These are phyloP conservation scores for Lysiphlebus fabarum DNA, from an alignment of 1,140 invertebrate species.

Conservation along the genomic window DNA sequence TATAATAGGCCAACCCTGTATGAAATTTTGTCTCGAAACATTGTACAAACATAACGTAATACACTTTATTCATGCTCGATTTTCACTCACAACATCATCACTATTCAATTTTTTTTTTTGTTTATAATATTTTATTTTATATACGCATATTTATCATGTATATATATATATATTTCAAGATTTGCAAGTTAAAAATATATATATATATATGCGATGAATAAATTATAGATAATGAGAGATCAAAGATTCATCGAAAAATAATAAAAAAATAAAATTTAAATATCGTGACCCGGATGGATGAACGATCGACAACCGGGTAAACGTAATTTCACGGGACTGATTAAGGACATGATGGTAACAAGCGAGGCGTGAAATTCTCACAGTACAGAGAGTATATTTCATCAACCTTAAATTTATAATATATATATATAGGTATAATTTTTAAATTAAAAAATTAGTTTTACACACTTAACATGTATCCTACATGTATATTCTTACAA, in stretches of 20 bases:
- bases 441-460: too few species aligned
- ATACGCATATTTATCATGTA: too few species aligned
- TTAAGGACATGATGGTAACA: slow-evolving; percentile 28
- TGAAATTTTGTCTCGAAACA: slow-evolving; percentile 2
- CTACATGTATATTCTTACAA: too few species aligned
- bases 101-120: too few species aligned
- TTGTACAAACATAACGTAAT: slow-evolving; percentile 8
- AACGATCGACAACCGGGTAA: slow-evolving; percentile 28
- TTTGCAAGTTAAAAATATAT: too few species aligned
- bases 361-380: slow-evolving; percentile 29
- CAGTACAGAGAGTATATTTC: too few species aligned
- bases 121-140: too few species aligned
- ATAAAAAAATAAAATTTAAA: background rate
- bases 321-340: slow-evolving; percentile 30
- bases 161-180: too few species aligned
- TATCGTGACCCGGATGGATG: slow-evolving; percentile 6
- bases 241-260: background rate
- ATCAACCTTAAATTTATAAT: too few species aligned
- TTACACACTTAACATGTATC: too few species aligned
- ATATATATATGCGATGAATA: too few species aligned
- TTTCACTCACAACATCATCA: background rate
- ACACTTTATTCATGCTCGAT: slow-evolving; percentile 15
- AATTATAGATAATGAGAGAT: slow-evolving; percentile 1
- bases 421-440: too few species aligned
- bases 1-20: slow-evolving; percentile 39